Evolutionary conservation across 2,888 invertebrate species (phyloP).

Genomic region (Hydroisotoma schaefferi): DNA sequence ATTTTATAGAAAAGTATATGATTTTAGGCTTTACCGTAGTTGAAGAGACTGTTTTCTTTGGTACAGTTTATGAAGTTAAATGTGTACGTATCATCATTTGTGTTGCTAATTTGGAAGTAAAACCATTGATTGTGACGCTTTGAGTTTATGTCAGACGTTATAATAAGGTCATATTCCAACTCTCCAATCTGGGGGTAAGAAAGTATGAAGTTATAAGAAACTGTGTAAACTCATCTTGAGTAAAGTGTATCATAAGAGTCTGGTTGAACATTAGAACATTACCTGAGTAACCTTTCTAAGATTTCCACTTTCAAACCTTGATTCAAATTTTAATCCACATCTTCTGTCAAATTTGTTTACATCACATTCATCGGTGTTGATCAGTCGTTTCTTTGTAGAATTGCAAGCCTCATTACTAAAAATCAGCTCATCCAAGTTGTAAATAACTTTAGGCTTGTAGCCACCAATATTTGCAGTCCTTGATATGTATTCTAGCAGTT

Average conservation of each 20-base stretch:
- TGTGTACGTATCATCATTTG: slow-evolving; percentile 67
- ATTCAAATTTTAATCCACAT: slow-evolving; percentile 66
- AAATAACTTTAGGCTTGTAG: slow-evolving; percentile 64
- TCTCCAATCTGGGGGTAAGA: slow-evolving; percentile 61
- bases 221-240: no score
- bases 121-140: slow-evolving; percentile 81
- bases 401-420: slow-evolving; percentile 22
- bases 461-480: slow-evolving; percentile 62
- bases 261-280: no score
- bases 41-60: slow-evolving; percentile 80
- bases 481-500: slow-evolving; percentile 65
- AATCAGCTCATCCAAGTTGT: slow-evolving; percentile 63
- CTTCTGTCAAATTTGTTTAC: slow-evolving; percentile 54
- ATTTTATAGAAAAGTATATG: neutral
- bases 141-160: slow-evolving; percentile 79
- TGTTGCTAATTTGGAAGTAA: slow-evolving; percentile 80
- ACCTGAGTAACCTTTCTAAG: slow-evolving; percentile 77
- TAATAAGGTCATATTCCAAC: slow-evolving; percentile 74
- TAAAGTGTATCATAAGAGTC: no score
- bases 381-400: slow-evolving; percentile 48
- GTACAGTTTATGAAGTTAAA: slow-evolving; percentile 86
- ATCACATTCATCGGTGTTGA: slow-evolving; percentile 58
- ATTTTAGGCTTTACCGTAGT: slow-evolving; percentile 59
- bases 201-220: no score
- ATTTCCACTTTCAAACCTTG: slow-evolving; percentile 83